phyloP scores from a whole-genome alignment of 1,140 invertebrate genomes.

The Hycleus cichorii region DNA sequence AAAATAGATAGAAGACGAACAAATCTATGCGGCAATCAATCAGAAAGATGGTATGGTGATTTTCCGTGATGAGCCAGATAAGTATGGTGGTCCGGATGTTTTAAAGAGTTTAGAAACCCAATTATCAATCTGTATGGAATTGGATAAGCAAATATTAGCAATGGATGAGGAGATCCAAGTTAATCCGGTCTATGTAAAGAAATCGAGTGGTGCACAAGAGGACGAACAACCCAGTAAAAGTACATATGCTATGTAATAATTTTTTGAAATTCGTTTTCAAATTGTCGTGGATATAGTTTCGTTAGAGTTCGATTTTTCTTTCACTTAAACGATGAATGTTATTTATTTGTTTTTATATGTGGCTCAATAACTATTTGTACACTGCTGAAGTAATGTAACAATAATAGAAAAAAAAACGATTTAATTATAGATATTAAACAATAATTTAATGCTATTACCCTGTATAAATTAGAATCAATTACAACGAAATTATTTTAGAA shows the following conservation, averaged over 20 bases:
- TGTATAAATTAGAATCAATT: too few relatives aligned
- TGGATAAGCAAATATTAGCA: constrained; percentile 78
- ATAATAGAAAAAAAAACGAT: too few relatives aligned
- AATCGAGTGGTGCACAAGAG: constrained; percentile 59
- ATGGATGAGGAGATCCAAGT: constrained; percentile 94
- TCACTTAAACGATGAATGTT: too few relatives aligned
- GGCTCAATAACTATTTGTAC: too few relatives aligned
- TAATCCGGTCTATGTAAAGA: constrained; percentile 79
- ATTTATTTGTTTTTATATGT: too few relatives aligned
- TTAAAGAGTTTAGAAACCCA: constrained; percentile 79
- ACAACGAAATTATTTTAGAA: neutral
- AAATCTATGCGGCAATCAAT: constrained; percentile 96
- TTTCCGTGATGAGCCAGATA: constrained; percentile 93
- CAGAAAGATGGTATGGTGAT: constrained; percentile 98
- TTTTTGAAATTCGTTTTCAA: neutral
- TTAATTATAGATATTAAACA: too few relatives aligned
- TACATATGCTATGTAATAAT: constrained; percentile 44
- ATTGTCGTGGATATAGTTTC: too few relatives aligned
- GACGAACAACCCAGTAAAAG: constrained; percentile 50
- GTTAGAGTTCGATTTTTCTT: too few relatives aligned
- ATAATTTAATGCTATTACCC: too few relatives aligned
- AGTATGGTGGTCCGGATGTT: constrained; percentile 84
- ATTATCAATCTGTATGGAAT: constrained; percentile 77
- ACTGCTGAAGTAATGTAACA: too few relatives aligned
- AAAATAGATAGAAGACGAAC: constrained; percentile 87